These are phyloP conservation scores for Conopomorpha cramerella DNA, from an alignment of 1,140 invertebrate species.

Conservation along the genomic window DNA sequence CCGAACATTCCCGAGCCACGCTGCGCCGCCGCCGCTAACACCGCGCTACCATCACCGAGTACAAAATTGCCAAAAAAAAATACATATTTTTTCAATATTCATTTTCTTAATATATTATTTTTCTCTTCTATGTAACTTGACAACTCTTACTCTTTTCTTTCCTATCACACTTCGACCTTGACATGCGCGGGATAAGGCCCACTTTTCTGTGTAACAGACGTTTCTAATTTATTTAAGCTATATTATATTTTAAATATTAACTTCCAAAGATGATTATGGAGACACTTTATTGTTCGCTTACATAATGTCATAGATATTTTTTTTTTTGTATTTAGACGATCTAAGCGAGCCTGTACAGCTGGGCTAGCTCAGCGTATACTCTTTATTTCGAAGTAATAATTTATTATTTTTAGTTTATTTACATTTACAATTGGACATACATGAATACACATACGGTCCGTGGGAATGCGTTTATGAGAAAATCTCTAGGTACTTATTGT, in stretches of 20 bases:
- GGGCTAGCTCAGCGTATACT: too few relatives aligned
- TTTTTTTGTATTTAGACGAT: too few relatives aligned
- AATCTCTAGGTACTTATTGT: constrained; percentile 41
- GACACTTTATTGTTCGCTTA: too few relatives aligned
- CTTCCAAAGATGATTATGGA: too few relatives aligned
- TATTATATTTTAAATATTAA: background rate
- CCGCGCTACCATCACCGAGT: constrained; percentile 42
- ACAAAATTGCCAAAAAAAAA: constrained; percentile 55
- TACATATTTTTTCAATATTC: constrained; percentile 8
- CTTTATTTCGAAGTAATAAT: constrained; percentile 6
- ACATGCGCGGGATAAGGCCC: too few relatives aligned
- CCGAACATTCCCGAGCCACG: too few relatives aligned
- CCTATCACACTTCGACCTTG: background rate
- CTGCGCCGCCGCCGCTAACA: too few relatives aligned
- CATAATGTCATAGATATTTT: too few relatives aligned
- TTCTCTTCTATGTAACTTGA: constrained; percentile 1
- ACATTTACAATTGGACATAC: constrained; percentile 14
- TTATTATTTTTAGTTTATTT: constrained; percentile 20
- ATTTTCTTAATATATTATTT: constrained; percentile 6
- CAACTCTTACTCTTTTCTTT: constrained; percentile 1
- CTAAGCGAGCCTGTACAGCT: too few relatives aligned
- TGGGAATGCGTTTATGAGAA: constrained; percentile 10
- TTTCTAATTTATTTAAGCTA: too few relatives aligned
- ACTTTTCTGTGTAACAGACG: background rate
- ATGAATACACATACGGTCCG: constrained; percentile 12